Percentiles rank a stretch among this genome's conserved stretches.
These are phyloP conservation scores for Crenichthys baileyi DNA, from an alignment of 2,797 vertebrate species.

Conservation along the genomic window DNA sequence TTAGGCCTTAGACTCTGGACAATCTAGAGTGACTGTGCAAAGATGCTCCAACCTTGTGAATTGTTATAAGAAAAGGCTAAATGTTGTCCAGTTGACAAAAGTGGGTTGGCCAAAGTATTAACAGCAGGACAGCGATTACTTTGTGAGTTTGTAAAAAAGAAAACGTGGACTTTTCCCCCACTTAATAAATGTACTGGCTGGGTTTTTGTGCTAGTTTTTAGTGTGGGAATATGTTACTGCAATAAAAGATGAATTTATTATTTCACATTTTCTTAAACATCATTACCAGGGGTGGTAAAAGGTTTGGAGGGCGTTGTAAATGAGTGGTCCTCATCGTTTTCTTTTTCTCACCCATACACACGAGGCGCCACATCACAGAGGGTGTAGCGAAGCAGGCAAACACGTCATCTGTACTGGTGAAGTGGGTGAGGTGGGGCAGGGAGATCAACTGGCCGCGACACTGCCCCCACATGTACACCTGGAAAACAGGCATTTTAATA, in stretches of 20 bases:
- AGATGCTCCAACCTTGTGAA: too few species aligned
- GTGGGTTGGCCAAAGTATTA: too few species aligned
- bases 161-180: neutral
- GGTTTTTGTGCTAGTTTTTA: neutral
- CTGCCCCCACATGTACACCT: constrained; percentile 96
- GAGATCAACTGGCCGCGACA: constrained; percentile 89
- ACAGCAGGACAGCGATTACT: neutral
- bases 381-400: constrained; percentile 91
- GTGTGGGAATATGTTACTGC: neutral
- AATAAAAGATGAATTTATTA: neutral
- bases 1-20: too few species aligned
- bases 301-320: neutral
- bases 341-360: constrained; percentile 80
- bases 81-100: too few species aligned
- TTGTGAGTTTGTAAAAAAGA: neutral
- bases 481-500: constrained; percentile 21
- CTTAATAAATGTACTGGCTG: too few species aligned
- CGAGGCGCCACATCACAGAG: constrained; percentile 87
- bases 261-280: neutral
- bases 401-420: constrained; percentile 86
- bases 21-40: too few species aligned
- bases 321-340: neutral
- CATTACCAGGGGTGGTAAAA: neutral
- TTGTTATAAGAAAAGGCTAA: too few species aligned
- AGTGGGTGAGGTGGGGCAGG: constrained; percentile 87